phyloP scores from a whole-genome alignment of 2,888 invertebrate species.

The Plusia festucae region DNA sequence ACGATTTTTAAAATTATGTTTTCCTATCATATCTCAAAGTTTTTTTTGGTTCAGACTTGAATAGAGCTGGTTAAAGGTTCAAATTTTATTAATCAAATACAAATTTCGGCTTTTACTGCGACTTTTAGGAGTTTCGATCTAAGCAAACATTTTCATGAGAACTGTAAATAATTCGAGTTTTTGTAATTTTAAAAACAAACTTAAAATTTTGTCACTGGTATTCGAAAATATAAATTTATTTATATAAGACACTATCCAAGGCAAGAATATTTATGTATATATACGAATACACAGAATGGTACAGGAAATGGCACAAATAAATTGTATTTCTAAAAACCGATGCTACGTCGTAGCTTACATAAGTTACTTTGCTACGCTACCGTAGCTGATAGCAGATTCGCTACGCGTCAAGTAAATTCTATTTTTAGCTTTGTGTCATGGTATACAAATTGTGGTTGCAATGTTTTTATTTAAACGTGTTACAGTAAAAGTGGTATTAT shows the following conservation, averaged over 20 bases:
- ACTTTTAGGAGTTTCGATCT: neutral
- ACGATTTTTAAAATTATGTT: slow-evolving; percentile 8
- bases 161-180: neutral
- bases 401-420: neutral
- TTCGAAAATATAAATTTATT: too few species aligned
- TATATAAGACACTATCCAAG: too few species aligned
- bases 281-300: too few species aligned
- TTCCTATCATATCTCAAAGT: neutral
- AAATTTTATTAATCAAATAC: too few species aligned
- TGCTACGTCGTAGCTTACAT: slow-evolving; percentile 1
- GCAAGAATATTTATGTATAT: too few species aligned
- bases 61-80: neutral
- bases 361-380: slow-evolving; percentile 2
- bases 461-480: neutral
- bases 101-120: neutral
- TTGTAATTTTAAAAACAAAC: too few species aligned
- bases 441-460: neutral
- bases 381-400: neutral
- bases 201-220: too few species aligned
- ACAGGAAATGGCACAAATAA: neutral
- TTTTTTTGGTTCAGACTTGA: neutral
- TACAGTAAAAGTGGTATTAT: too few species aligned
- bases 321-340: neutral
- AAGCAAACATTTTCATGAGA: neutral
- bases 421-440: slow-evolving; percentile 1